Conservation (phyloP, 2,113 vertebrate genomes). For the Ailurus styani region DNA sequence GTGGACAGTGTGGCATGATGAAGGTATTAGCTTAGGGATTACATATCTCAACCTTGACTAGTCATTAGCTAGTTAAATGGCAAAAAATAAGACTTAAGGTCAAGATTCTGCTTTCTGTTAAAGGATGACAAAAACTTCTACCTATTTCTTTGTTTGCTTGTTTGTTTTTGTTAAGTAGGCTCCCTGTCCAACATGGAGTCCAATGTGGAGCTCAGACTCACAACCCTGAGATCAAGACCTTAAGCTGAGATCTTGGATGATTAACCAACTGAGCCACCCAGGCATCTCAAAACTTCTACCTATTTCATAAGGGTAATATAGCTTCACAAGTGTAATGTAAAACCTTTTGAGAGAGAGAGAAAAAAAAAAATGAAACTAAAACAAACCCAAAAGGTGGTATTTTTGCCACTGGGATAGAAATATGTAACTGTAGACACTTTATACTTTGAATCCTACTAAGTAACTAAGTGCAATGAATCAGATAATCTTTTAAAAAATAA, state of each 20-base stretch:
- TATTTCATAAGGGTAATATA: not conserved
- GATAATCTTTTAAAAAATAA: not conserved
- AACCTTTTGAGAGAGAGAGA: not conserved
- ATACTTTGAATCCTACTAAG: not conserved
- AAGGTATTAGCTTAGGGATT: not conserved
- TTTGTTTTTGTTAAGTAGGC: too few species aligned
- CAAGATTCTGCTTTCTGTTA: constrained; percentile 9
- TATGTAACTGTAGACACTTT: not conserved
- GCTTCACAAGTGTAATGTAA: not conserved
- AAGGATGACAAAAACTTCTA: not conserved
- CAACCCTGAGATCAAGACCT: too few species aligned
- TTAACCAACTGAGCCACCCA: too few species aligned
- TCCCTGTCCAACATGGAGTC: too few species aligned
- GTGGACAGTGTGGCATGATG: not conserved
- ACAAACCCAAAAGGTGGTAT: not conserved
- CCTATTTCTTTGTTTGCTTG: too few species aligned
- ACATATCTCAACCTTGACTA: not conserved
- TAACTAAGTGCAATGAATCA: not conserved
- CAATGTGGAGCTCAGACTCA: too few species aligned
- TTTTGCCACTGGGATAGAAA: not conserved
- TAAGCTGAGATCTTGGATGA: too few species aligned
- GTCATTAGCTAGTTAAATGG: not conserved
- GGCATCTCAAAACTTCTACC: not conserved
- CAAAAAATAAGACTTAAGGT: not conserved
- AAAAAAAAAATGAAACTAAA: not conserved